A percentile compares a stretch with the other conserved stretches of the same genome.
Conservation (phyloP, 2,888 invertebrate genomes). For the Parasteatoda lunata region DNA sequence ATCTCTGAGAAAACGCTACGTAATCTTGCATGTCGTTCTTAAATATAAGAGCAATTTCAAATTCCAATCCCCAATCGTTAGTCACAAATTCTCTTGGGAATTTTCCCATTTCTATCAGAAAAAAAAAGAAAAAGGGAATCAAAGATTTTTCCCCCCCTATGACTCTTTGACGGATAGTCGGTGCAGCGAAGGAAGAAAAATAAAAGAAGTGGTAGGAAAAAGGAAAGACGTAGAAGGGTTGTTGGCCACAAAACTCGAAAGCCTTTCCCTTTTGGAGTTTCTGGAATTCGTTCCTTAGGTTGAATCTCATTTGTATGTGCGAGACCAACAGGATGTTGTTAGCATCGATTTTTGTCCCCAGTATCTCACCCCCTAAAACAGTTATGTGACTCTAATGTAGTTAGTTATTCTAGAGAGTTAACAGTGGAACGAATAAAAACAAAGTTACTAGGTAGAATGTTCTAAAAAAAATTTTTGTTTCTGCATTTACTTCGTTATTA, state of each 20-base stretch:
- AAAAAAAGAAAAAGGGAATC: constrained; percentile 10
- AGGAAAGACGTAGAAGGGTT: constrained; percentile 34
- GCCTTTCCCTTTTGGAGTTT: neutral
- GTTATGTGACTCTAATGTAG: constrained; percentile 61
- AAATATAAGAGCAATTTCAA: too few relatives aligned
- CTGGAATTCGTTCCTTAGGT: constrained; percentile 25
- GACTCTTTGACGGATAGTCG: constrained; percentile 39
- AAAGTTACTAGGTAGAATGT: too few relatives aligned
- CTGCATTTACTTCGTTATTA: too few relatives aligned
- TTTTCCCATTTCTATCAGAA: neutral
- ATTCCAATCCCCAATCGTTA: too few relatives aligned
- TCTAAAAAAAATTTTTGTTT: too few relatives aligned
- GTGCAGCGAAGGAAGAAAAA: constrained; percentile 3
- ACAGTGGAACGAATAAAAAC: neutral
- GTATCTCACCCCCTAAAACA: constrained; percentile 49
- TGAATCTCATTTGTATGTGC: constrained; percentile 53
- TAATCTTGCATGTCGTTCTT: too few relatives aligned
- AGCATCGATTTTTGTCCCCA: constrained; percentile 61
- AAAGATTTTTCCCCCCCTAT: constrained; percentile 10
- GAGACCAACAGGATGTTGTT: constrained; percentile 36
- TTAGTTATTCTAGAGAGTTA: constrained; percentile 47
- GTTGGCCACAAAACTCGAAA: constrained; percentile 20
- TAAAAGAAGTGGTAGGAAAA: neutral
- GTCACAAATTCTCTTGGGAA: too few relatives aligned
- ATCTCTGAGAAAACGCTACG: too few relatives aligned